Evolutionary conservation across 1,140 invertebrate genomes (phyloP).

Genomic region (Diachasmimorpha longicaudata): DNA sequence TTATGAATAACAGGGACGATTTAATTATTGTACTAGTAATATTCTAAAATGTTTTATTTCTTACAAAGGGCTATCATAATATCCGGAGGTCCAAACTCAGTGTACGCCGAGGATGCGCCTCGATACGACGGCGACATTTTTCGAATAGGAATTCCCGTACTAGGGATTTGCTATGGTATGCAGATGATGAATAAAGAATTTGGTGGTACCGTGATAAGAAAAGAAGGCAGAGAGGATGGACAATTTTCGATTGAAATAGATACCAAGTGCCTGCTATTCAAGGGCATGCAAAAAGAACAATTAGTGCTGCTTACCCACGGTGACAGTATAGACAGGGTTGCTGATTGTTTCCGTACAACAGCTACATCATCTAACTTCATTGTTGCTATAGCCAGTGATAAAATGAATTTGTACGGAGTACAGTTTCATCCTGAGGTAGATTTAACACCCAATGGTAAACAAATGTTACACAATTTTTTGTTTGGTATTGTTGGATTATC

Average conservation of each 20-base stretch:
- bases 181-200: slow-evolving; percentile 99
- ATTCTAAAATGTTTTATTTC: slow-evolving; percentile 14
- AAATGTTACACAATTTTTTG: slow-evolving; percentile 94
- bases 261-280: slow-evolving; percentile 88
- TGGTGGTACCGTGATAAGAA: slow-evolving; percentile 88
- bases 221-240: slow-evolving; percentile 92
- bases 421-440: slow-evolving; percentile 99
- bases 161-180: slow-evolving; percentile 99
- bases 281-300: slow-evolving; percentile 85
- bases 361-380: slow-evolving; percentile 85
- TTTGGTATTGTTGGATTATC: slow-evolving; percentile 88
- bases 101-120: slow-evolving; percentile 94
- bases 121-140: slow-evolving; percentile 96
- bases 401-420: slow-evolving; percentile 90
- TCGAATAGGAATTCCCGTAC: slow-evolving; percentile 90
- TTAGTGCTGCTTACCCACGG: slow-evolving; percentile 95
- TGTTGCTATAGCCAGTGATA: slow-evolving; percentile 91
- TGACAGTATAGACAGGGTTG: slow-evolving; percentile 91
- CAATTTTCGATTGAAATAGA: slow-evolving; percentile 91
- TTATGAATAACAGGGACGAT: no score
- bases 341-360: slow-evolving; percentile 82
- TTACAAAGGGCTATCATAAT: slow-evolving; percentile 90
- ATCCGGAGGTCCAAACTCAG: slow-evolving; percentile 96
- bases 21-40: no score
- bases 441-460: slow-evolving; percentile 88